phyloP scores from a whole-genome alignment of 2,113 vertebrate species.

The Myrmecobius fasciatus region DNA sequence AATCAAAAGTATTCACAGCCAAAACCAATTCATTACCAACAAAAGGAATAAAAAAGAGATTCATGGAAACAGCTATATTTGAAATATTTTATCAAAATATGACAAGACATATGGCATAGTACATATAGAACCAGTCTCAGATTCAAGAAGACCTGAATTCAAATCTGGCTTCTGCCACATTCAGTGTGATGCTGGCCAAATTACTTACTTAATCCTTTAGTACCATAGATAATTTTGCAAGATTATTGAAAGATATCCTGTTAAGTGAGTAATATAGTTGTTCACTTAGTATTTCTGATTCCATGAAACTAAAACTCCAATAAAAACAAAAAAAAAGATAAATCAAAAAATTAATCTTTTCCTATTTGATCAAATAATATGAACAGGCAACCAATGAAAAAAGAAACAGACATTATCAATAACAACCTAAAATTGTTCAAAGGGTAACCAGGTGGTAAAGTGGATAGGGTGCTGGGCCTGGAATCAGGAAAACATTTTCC shows the following conservation, averaged over 20 bases:
- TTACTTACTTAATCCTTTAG: not conserved
- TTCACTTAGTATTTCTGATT: not conserved
- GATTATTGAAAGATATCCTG: not conserved
- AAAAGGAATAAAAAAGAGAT: not conserved
- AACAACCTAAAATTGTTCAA: not conserved
- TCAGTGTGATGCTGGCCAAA: not conserved
- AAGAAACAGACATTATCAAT: not conserved
- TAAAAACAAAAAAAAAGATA: not conserved
- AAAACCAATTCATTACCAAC: not conserved
- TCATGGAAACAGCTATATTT: not conserved
- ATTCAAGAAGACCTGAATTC: not conserved
- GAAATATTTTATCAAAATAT: not conserved
- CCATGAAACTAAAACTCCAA: not conserved
- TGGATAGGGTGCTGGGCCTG: not conserved
- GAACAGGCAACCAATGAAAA: not conserved
- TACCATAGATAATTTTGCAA: not conserved
- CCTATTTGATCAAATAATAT: not conserved
- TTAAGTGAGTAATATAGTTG: not conserved
- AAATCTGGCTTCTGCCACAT: not conserved
- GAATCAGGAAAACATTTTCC: not conserved
- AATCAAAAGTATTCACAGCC: not conserved
- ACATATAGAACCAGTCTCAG: not conserved
- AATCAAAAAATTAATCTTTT: not conserved
- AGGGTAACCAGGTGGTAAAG: not conserved
- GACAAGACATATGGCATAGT: not conserved